Evolutionary conservation across 2,888 invertebrate genomes (phyloP).

Genomic region (Carcina quercana): DNA sequence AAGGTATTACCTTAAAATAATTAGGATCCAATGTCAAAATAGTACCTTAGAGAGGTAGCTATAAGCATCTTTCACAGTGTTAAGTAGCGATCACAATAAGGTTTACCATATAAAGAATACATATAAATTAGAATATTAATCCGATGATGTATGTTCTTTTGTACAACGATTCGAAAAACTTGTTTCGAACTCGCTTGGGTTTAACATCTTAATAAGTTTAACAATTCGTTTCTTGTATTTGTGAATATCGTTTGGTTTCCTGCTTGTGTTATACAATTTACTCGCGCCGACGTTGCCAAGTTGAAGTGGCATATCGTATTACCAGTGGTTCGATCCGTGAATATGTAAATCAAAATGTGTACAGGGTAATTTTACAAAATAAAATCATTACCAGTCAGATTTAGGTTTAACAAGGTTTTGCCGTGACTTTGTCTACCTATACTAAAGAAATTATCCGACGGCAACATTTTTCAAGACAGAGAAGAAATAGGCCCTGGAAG

Average conservation of each 20-base stretch:
- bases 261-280: no score
- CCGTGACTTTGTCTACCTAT: no score
- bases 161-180: conserved; percentile 42
- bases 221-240: conserved; percentile 42
- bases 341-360: no score
- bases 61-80: conserved; percentile 42
- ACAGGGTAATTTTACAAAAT: no score
- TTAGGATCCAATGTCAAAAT: conserved; percentile 67
- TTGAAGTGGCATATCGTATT: no score
- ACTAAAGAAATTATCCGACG: no score
- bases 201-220: conserved; percentile 60
- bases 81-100: conserved; percentile 54
- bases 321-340: no score
- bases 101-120: conserved; percentile 48
- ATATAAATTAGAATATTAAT: conserved; percentile 63
- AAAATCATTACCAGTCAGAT: no score
- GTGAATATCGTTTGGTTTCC: conserved; percentile 22
- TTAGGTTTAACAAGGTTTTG: no score
- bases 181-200: conserved; percentile 35
- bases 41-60: conserved; percentile 40
- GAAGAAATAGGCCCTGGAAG: no score
- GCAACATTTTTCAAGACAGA: no score
- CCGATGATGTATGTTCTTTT: conserved; percentile 59
- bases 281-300: no score
- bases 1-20: conserved; percentile 61